These are phyloP conservation scores for Climacteris rufus DNA, from an alignment of 2,113 vertebrate species.

Conservation along the genomic window DNA sequence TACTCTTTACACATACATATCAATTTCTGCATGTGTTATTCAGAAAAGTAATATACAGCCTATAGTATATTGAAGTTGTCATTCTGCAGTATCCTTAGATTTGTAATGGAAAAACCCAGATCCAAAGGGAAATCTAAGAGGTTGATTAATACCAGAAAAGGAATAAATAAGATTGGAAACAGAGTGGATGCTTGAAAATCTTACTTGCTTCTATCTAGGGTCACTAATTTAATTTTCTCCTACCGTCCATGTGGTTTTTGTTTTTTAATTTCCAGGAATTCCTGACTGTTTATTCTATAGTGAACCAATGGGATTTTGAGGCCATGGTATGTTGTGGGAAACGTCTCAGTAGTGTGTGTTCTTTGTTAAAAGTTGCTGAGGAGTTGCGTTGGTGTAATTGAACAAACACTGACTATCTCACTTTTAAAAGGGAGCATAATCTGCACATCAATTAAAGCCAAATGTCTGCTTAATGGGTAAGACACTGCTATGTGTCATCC, in stretches of 20 bases:
- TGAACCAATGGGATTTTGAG: slow-evolving; percentile 28
- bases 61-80: background rate
- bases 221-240: slow-evolving; percentile 61
- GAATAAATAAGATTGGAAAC: slow-evolving; percentile 53
- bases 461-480: slow-evolving; percentile 27
- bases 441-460: slow-evolving; percentile 22
- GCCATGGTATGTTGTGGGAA: slow-evolving; percentile 21
- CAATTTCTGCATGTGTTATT: background rate
- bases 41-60: background rate
- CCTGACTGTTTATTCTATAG: slow-evolving; percentile 58
- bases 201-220: slow-evolving; percentile 45
- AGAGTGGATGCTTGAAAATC: slow-evolving; percentile 41
- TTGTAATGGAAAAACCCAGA: slow-evolving; percentile 45
- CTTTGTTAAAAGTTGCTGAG: slow-evolving; percentile 40
- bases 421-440: slow-evolving; percentile 14
- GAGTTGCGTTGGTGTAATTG: slow-evolving; percentile 11
- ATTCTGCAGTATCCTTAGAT: background rate
- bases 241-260: slow-evolving; percentile 57
- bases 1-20: background rate
- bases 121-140: slow-evolving; percentile 25
- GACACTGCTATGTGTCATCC: background rate
- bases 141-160: slow-evolving; percentile 49
- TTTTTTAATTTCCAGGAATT: slow-evolving; percentile 63
- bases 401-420: slow-evolving; percentile 34
- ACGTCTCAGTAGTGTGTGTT: slow-evolving; percentile 8